Evolutionary conservation across 2,888 invertebrate genomes (phyloP).

Genomic region (Caenorhabditis drosophilae): DNA sequence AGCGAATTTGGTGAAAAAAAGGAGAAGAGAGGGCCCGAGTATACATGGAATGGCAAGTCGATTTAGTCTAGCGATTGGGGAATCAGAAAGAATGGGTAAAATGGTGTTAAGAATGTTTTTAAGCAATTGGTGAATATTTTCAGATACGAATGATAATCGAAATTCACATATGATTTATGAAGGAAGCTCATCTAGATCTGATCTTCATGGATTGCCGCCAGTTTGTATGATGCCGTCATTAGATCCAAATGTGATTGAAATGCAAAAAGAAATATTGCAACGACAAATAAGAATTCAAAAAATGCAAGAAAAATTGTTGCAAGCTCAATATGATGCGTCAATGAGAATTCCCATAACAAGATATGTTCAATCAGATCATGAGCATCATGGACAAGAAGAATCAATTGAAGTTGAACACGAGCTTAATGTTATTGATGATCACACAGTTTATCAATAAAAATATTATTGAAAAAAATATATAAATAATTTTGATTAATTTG

Average conservation of each 20-base stretch:
- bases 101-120: neutral
- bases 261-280: slow-evolving; percentile 51
- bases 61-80: slow-evolving; percentile 37
- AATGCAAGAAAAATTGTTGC: slow-evolving; percentile 44
- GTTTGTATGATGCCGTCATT: slow-evolving; percentile 46
- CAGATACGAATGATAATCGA: slow-evolving; percentile 10
- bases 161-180: neutral
- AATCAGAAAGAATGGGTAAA: slow-evolving; percentile 28
- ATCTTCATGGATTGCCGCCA: slow-evolving; percentile 35
- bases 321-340: slow-evolving; percentile 38
- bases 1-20: slow-evolving; percentile 16
- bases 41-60: slow-evolving; percentile 34
- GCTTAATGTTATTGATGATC: slow-evolving; percentile 34
- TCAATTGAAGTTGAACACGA: slow-evolving; percentile 17
- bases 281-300: slow-evolving; percentile 48
- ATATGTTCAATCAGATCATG: slow-evolving; percentile 18
- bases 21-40: slow-evolving; percentile 15
- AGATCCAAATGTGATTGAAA: slow-evolving; percentile 42
- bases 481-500: too few relatives aligned
- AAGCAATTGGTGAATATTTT: neutral
- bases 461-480: neutral
- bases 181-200: slow-evolving; percentile 3
- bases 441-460: slow-evolving; percentile 8
- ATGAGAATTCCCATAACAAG: slow-evolving; percentile 41
- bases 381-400: slow-evolving; percentile 2